Evolutionary conservation across 2,888 invertebrate species (phyloP).

Genomic region (Ethmia dodecea): DNA sequence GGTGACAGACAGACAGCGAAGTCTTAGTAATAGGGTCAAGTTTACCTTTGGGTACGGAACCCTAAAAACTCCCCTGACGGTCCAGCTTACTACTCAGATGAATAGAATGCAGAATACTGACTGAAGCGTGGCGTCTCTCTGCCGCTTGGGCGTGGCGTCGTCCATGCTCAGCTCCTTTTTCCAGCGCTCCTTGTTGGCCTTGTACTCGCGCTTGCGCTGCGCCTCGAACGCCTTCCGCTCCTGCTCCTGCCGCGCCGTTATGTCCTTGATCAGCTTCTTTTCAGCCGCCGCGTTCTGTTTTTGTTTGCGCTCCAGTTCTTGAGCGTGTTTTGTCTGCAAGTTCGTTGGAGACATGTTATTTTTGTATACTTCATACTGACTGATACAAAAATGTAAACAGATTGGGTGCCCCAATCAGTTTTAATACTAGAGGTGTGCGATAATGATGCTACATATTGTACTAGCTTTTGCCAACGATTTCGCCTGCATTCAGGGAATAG

Average conservation of each 20-base stretch:
- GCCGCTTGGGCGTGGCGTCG: slow-evolving; percentile 93
- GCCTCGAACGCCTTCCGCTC: slow-evolving; percentile 94
- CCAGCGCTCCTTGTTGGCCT: slow-evolving; percentile 96
- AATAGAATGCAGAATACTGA: slow-evolving; percentile 60
- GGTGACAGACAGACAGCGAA: no score
- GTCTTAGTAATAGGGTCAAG: no score
- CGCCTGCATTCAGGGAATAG: no score
- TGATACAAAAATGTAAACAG: no score
- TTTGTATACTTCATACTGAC: no score
- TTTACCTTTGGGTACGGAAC: no score
- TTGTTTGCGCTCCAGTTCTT: slow-evolving; percentile 87
- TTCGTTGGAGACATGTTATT: background rate
- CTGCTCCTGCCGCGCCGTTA: slow-evolving; percentile 91
- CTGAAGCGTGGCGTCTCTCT: slow-evolving; percentile 93
- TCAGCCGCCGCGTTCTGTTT: slow-evolving; percentile 94
- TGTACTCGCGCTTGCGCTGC: slow-evolving; percentile 97
- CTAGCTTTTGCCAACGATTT: no score
- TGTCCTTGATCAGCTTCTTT: slow-evolving; percentile 95
- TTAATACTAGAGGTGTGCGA: no score
- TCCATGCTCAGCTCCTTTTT: slow-evolving; percentile 95
- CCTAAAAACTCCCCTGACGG: no score
- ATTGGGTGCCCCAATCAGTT: no score
- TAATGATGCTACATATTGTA: no score
- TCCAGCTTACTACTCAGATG: no score
- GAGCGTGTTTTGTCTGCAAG: slow-evolving; percentile 82